Evolutionary conservation across 2,797 vertebrate species (phyloP).

Genomic region (Borostomias antarcticus): DNA sequence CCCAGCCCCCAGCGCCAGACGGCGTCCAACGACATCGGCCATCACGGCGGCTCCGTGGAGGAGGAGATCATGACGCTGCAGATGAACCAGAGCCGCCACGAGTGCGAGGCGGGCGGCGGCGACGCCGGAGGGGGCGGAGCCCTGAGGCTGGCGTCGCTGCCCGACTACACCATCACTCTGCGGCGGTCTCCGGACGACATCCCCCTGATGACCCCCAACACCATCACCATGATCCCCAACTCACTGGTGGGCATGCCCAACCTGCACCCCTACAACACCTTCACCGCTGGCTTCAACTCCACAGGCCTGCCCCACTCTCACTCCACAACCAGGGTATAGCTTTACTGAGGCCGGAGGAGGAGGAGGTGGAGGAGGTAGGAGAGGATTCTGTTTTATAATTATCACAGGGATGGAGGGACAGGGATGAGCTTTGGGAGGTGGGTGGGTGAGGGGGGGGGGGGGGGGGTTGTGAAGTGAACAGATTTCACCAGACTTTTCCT

Average conservation of each 20-base stretch:
- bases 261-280: slow-evolving; percentile 97
- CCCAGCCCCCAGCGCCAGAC: slow-evolving; percentile 88
- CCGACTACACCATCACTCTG: slow-evolving; percentile 96
- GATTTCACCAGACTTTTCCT: slow-evolving; percentile 78
- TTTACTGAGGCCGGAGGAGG: slow-evolving; percentile 67
- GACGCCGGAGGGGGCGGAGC: slow-evolving; percentile 69
- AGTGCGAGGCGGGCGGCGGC: slow-evolving; percentile 85
- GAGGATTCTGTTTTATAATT: slow-evolving; percentile 80
- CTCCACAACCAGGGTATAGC: slow-evolving; percentile 99
- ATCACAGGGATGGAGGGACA: slow-evolving; percentile 53
- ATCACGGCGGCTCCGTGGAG: slow-evolving; percentile 73
- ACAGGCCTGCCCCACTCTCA: slow-evolving; percentile 97
- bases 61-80: slow-evolving; percentile 97
- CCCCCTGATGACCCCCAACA: slow-evolving; percentile 97
- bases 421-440: slow-evolving; percentile 22
- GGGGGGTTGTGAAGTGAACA: slow-evolving; percentile 68
- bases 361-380: slow-evolving; percentile 40
- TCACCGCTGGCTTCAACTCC: slow-evolving; percentile 95
- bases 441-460: slow-evolving; percentile 39
- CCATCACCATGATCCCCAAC: slow-evolving; percentile 99
- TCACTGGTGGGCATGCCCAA: slow-evolving; percentile 97
- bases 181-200: slow-evolving; percentile 97
- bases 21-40: slow-evolving; percentile 84
- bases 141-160: slow-evolving; percentile 87
- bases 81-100: slow-evolving; percentile 91